Base-by-base conservation (phyloP, 2,888 invertebrate species). In the Eristalis arbustorum region DNA sequence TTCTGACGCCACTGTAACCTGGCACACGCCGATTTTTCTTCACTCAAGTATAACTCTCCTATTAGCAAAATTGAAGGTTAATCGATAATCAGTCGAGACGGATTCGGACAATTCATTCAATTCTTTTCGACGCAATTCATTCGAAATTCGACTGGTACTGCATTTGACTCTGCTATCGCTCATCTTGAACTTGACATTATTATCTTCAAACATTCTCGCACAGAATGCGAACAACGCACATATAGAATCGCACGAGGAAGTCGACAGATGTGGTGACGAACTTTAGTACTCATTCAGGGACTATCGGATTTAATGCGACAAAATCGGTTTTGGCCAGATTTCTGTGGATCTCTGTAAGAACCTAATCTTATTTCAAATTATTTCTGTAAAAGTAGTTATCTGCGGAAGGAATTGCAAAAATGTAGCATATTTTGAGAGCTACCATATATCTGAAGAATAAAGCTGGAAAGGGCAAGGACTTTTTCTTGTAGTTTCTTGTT, bases 181-280 rank as follows among this genome's bases (percentile, higher is more conserved):
- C 22, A 14, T 69, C 59, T 59, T 69, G 69, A 69, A 69, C 69
- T 69, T 69, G 69, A 28, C 22, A 34, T 59, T 59, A 57, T 11
- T 49, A 49, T 49, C 49, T 18, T 18, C 18, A 49, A 18, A 18
- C 18, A 49, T 49, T 49, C n/a, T n/a, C 42, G 42, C 1, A 4
- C n/a, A 3, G 14, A n/a, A 14, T 42, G 42, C n/a, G n/a, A 42
- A 42, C 42, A 42, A 1, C n/a, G 5, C 13, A 42, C n/a, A n/a
- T n/a, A 1, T 18, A 49, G 49, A 49, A 8, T 49, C 49, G 8
- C 49, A 49, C 18, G 18, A 6, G 49, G 49, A 18, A 49, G 49
- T 49, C 8, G n/a, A 49, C 49, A 18, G 49, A 49, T 49, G 49
- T 8, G 18, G 6, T 18, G 49, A 49, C 49, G 49, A 49, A 49